phyloP scores from a whole-genome alignment of 1,140 invertebrate species.

The Nylanderia fulva region DNA sequence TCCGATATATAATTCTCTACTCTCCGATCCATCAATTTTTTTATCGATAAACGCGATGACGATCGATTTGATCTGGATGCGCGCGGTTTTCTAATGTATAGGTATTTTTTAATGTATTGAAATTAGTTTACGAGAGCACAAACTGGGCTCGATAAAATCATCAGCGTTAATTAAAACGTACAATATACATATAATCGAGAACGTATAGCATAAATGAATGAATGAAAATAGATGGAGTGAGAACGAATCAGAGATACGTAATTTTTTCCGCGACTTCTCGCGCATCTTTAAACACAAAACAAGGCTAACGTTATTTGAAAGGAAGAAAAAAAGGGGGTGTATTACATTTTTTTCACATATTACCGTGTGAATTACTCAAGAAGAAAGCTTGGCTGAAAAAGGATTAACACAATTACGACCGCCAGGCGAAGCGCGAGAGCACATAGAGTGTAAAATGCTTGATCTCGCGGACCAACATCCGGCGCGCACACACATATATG shows the following conservation, averaged over 20 bases:
- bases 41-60: not conserved
- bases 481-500: not conserved
- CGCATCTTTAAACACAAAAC: not conserved
- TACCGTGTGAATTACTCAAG: slow-evolving; percentile 3
- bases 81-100: not conserved
- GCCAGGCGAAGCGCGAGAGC: not conserved
- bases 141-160: not conserved
- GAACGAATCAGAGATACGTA: not conserved
- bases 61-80: too few species aligned
- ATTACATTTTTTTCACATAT: slow-evolving; percentile 1
- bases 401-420: slow-evolving; percentile 42
- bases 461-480: slow-evolving; percentile 44
- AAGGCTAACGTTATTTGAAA: not conserved
- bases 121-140: not conserved
- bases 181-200: not conserved
- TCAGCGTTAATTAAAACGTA: not conserved
- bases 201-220: not conserved
- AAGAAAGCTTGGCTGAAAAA: not conserved
- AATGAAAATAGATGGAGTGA: not conserved
- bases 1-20: not conserved
- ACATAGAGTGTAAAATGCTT: slow-evolving; percentile 24
- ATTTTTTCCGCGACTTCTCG: slow-evolving; percentile 9
- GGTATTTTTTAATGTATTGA: not conserved
- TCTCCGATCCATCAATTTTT: not conserved
- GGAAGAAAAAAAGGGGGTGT: not conserved